These are phyloP conservation scores for Nibea albiflora DNA, from an alignment of 2,113 vertebrate species.

Conservation along the genomic window DNA sequence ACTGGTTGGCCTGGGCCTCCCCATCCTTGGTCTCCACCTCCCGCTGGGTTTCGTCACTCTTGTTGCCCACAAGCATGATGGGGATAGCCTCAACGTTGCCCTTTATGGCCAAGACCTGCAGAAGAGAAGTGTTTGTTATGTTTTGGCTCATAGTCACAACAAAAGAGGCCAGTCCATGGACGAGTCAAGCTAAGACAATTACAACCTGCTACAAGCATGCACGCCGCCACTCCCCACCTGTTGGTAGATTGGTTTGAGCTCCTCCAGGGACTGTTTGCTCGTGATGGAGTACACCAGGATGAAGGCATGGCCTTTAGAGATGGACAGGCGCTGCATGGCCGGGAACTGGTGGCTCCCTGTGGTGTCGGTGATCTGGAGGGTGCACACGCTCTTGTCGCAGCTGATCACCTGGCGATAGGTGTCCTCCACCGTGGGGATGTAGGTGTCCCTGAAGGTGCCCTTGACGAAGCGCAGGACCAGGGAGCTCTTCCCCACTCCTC, in stretches of 20 bases:
- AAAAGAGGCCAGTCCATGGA: no score
- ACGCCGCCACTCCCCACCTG: constrained; percentile 84
- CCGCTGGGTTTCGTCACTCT: constrained; percentile 95
- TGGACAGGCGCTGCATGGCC: constrained; percentile 97
- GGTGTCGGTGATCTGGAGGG: constrained; percentile 97
- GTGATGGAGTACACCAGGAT: constrained; percentile 97
- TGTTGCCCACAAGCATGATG: constrained; percentile 98
- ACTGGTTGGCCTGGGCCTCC: constrained; percentile 92
- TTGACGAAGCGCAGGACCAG: constrained; percentile 97
- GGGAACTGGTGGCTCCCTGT: constrained; percentile 98
- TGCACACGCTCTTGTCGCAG: constrained; percentile 98
- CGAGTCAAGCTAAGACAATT: no score
- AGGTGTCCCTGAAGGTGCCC: constrained; percentile 96
- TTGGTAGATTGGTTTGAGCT: constrained; percentile 96
- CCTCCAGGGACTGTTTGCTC: constrained; percentile 96
- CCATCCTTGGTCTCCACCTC: constrained; percentile 94
- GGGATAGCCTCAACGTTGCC: constrained; percentile 94
- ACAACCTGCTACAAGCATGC: not conserved
- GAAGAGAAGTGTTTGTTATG: not conserved
- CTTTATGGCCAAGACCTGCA: constrained; percentile 90
- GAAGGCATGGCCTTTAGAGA: constrained; percentile 98
- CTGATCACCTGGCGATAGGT: constrained; percentile 98
- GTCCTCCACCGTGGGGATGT: constrained; percentile 98
- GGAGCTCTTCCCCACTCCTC: constrained; percentile 97
- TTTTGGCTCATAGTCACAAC: not conserved